A percentile compares a stretch with the other conserved stretches of the same genome.
Conservation (phyloP, 2,888 invertebrate genomes). For the Argyresthia goedartella region DNA sequence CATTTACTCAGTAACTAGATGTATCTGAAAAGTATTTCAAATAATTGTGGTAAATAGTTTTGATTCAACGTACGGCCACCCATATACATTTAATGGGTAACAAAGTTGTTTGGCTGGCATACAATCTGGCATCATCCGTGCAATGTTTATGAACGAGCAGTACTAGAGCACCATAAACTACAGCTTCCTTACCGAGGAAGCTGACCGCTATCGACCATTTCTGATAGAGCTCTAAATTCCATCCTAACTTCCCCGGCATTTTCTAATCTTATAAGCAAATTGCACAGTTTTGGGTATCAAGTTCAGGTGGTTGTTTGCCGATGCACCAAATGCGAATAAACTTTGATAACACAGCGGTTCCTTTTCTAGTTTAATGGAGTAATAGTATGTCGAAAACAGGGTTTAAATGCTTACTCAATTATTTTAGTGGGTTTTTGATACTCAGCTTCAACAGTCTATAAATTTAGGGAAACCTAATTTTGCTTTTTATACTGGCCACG, state of each 20-base stretch:
- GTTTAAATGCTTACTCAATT: background rate
- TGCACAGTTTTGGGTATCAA: no score
- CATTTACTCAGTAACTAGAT: no score
- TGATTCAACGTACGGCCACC: background rate
- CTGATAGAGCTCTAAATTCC: background rate
- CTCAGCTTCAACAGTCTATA: no score
- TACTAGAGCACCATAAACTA: slow-evolving; percentile 51
- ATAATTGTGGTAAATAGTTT: no score
- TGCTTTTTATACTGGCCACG: no score
- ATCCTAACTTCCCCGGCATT: no score
- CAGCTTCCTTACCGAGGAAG: slow-evolving; percentile 47
- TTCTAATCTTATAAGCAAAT: no score
- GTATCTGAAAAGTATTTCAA: no score
- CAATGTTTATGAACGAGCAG: slow-evolving; percentile 39
- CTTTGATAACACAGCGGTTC: slow-evolving; percentile 46
- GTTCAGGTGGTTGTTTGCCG: no score
- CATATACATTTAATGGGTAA: slow-evolving; percentile 3
- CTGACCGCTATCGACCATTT: slow-evolving; percentile 25
- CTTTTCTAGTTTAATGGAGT: no score
- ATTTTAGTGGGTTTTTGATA: background rate
- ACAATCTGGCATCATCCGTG: slow-evolving; percentile 9
- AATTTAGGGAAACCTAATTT: no score
- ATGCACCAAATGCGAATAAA: slow-evolving; percentile 19
- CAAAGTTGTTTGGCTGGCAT: background rate
- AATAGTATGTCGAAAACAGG: no score